A percentile compares a stretch with the other conserved stretches of the same genome.
Conservation (phyloP, 1,140 invertebrate species). For the Tetranychus urticae region DNA sequence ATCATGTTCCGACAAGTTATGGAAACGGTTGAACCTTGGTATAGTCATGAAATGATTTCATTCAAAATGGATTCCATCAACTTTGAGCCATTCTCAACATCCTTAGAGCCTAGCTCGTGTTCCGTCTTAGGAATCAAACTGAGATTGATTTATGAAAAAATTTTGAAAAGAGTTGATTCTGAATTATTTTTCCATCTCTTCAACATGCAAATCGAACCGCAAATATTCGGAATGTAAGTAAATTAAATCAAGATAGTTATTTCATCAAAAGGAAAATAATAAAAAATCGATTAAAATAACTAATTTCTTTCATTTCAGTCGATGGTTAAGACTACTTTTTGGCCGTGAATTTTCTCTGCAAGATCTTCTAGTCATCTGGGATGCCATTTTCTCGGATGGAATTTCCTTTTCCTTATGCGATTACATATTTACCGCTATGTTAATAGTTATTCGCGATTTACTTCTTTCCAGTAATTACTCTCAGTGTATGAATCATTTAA, state of each 20-base stretch:
- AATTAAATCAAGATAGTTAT: constrained; percentile 10
- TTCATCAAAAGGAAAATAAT: background rate
- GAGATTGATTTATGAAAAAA: constrained; percentile 38
- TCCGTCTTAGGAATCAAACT: constrained; percentile 31
- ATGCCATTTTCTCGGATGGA: constrained; percentile 50
- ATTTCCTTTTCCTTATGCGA: constrained; percentile 41
- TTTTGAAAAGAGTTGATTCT: constrained; percentile 35
- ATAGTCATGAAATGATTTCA: background rate
- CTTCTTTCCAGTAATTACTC: constrained; percentile 36
- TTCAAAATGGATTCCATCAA: constrained; percentile 3
- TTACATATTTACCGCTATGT: constrained; percentile 47
- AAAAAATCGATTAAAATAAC: too few relatives aligned
- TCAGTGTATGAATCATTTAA: constrained; percentile 33
- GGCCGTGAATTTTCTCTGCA: constrained; percentile 49
- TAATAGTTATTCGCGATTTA: constrained; percentile 38
- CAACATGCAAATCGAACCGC: constrained; percentile 42
- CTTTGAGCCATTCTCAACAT: constrained; percentile 9
- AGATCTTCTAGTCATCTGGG: constrained; percentile 48
- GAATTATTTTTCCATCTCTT: constrained; percentile 38
- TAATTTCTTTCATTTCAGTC: constrained; percentile 24
- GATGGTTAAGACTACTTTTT: constrained; percentile 52
- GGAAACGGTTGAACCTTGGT: constrained; percentile 14
- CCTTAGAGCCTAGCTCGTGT: constrained; percentile 6
- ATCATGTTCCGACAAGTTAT: constrained; percentile 44
- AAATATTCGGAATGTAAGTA: constrained; percentile 53